phyloP scores from a whole-genome alignment of 2,797 vertebrate species.

The Fistularia commersonii region DNA sequence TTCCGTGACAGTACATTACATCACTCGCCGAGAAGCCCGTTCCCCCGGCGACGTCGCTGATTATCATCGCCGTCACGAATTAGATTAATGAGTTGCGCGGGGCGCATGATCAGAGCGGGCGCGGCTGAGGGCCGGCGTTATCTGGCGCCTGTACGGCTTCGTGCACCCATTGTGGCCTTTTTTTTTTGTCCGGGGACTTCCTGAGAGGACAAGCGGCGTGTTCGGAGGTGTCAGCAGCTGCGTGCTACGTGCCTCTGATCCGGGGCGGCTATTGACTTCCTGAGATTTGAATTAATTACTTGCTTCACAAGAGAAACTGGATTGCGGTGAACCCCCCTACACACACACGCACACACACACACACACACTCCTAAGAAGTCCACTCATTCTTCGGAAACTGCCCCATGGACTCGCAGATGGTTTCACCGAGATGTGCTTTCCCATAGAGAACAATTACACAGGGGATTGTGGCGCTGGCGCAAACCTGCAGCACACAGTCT shows the following conservation, averaged over 20 bases:
- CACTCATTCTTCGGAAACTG: slow-evolving; percentile 78
- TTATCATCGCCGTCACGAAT: slow-evolving; percentile 23
- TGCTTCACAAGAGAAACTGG: slow-evolving; percentile 79
- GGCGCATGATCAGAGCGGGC: slow-evolving; percentile 18
- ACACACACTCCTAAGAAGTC: slow-evolving; percentile 80
- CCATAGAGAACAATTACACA: slow-evolving; percentile 83
- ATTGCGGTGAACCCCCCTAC: slow-evolving; percentile 74
- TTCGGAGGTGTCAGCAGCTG: slow-evolving; percentile 71
- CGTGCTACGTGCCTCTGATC: slow-evolving; percentile 73
- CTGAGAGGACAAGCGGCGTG: slow-evolving; percentile 63
- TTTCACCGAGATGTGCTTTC: slow-evolving; percentile 79
- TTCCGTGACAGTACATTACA: slow-evolving; percentile 52
- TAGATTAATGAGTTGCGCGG: slow-evolving; percentile 40
- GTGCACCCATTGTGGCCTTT: slow-evolving; percentile 49
- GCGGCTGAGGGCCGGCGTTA: slow-evolving; percentile 28
- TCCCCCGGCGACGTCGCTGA: slow-evolving; percentile 29
- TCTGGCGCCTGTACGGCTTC: slow-evolving; percentile 44
- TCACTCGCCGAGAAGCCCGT: slow-evolving; percentile 45
- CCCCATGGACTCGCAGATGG: slow-evolving; percentile 84
- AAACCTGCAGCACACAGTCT: slow-evolving; percentile 74
- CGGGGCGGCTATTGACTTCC: slow-evolving; percentile 76
- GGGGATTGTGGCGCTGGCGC: slow-evolving; percentile 75
- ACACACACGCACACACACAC: too few species aligned
- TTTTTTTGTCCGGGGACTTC: slow-evolving; percentile 61
- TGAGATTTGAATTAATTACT: slow-evolving; percentile 84